Base-by-base conservation (phyloP, 1,140 invertebrate species). In the Eciton burchellii region DNA sequence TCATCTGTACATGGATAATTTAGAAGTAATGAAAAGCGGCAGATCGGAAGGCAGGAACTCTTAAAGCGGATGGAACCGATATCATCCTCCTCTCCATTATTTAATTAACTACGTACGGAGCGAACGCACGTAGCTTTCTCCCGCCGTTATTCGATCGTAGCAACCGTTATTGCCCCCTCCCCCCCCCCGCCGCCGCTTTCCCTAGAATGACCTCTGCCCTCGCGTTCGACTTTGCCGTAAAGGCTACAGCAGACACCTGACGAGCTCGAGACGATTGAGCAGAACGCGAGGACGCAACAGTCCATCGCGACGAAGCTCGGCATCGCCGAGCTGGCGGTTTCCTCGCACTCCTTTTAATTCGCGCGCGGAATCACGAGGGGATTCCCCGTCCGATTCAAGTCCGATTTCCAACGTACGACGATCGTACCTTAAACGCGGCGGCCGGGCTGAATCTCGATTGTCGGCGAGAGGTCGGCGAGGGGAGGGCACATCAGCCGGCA, bases 1-100 rank as follows among this genome's bases (percentile, higher is more conserved):
- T 68, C 63, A 43, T 79, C 63, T 57, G 63, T 52, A 70, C 74
- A 70, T 70, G 16, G 35, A 70, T 79, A 79, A 79, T 79, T 79
- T 56, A 63, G 52, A 56, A 79, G 49, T 70, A 79, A 79, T 70
- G 63, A 57, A 79, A 57, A 79, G 49, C 63, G 62, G 43, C 47
- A 68, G 12, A 77, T 77, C 19, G 63, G 29, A 70, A 68, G 49
- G 47, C 8, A 5, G 43, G 19, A 26, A n/a, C 56, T 77, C 52
- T 68, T 68, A 29, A 70, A 79, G 35, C 35, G 21, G 8, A 68
- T 19, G 8, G 49, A 70, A 45, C 68, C 70, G 43, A 62, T 66
- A 29, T 70, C 24, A 19, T 45, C 41, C 14, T 16, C 19, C 19
- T 56, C 43, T 35, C 52, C 35, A 68, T 68, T 79, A 70, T 19